Percentiles rank a stretch among this genome's conserved stretches.
Evolutionary conservation across 2,888 invertebrate species (phyloP).

Genomic region (Syrphus vitripennis): DNA sequence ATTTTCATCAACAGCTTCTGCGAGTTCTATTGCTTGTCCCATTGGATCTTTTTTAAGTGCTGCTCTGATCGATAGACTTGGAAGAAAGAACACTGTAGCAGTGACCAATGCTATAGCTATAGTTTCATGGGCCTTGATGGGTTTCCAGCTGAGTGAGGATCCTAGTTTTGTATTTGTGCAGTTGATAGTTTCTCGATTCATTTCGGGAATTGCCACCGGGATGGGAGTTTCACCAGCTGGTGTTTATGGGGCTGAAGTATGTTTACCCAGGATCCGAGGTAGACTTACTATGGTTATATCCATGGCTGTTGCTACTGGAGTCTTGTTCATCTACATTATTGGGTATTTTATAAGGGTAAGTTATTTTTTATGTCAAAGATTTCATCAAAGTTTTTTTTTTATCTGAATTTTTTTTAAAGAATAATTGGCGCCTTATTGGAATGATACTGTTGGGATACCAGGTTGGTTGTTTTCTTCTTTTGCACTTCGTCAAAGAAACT

Average conservation of each 20-base stretch:
- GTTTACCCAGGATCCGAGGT: conserved; percentile 84
- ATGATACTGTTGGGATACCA: conserved; percentile 78
- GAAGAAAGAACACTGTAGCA: conserved; percentile 78
- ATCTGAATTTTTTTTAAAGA: conserved; percentile 36
- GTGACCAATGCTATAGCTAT: conserved; percentile 77
- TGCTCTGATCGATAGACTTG: conserved; percentile 78
- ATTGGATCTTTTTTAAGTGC: conserved; percentile 79
- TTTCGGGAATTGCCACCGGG: conserved; percentile 79
- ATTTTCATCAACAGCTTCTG: conserved; percentile 77
- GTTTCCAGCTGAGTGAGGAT: conserved; percentile 74
- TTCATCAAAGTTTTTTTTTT: neutral
- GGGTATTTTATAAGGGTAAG: conserved; percentile 81
- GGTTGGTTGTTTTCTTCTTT: conserved; percentile 78
- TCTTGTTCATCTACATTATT: conserved; percentile 84
- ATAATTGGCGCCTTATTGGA: conserved; percentile 79
- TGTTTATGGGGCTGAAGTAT: conserved; percentile 81
- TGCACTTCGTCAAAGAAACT: conserved; percentile 85
- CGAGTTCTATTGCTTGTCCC: conserved; percentile 79
- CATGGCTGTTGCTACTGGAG: conserved; percentile 85
- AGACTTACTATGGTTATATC: conserved; percentile 85
- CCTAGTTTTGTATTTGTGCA: conserved; percentile 75
- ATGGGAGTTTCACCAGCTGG: conserved; percentile 79
- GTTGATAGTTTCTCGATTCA: conserved; percentile 77
- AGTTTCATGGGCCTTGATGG: conserved; percentile 78
- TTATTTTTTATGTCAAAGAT: neutral